Percentiles rank a stretch among this genome's conserved stretches.
These are phyloP conservation scores for Hetaerina titia DNA, from an alignment of 2,888 invertebrate genomes.

Conservation along the genomic window DNA sequence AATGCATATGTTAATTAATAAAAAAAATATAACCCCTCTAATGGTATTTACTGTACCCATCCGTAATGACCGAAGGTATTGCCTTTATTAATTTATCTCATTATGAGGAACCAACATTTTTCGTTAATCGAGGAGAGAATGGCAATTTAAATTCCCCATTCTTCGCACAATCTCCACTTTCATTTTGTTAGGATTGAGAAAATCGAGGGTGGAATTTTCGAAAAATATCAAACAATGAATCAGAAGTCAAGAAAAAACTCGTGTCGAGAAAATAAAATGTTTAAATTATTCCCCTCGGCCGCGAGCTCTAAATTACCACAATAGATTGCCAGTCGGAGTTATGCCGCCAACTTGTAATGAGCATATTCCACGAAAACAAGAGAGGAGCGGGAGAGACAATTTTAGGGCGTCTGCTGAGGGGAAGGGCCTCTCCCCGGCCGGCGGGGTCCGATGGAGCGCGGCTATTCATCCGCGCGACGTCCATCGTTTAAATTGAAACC, in stretches of 20 bases:
- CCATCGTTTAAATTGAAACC: slow-evolving; percentile 47
- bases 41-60: no score
- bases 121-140: no score
- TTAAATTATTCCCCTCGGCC: not conserved
- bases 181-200: not conserved
- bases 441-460: not conserved
- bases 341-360: not conserved
- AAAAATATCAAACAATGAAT: not conserved
- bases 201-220: not conserved
- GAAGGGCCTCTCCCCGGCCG: not conserved
- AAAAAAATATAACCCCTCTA: no score
- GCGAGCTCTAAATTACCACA: not conserved
- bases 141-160: no score
- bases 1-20: no score
- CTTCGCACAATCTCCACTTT: no score
- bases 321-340: not conserved
- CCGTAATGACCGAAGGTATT: no score
- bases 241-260: not conserved
- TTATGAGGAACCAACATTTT: no score
- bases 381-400: not conserved
- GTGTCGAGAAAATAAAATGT: not conserved
- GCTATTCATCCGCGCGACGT: not conserved
- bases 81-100: no score
- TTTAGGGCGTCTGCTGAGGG: not conserved
- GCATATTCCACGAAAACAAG: not conserved